A percentile compares a stretch with the other conserved stretches of the same genome.
These are phyloP conservation scores for Orientallactaga bullata DNA, from an alignment of 2,113 vertebrate species.

Conservation along the genomic window DNA sequence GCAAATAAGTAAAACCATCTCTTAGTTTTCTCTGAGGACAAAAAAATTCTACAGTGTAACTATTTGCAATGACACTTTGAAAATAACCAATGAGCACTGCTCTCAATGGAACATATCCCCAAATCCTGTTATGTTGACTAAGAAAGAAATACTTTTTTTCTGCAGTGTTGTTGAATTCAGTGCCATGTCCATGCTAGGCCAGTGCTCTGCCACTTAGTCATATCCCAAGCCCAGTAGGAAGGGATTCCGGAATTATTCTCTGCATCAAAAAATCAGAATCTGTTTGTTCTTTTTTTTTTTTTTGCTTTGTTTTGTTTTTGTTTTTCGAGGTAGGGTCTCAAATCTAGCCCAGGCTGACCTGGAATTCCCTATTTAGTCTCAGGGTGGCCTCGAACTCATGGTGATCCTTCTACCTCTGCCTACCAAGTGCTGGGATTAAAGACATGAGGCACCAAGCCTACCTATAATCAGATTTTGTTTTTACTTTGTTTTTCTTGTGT, in stretches of 20 bases:
- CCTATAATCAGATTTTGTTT: no score
- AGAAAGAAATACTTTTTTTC: not conserved
- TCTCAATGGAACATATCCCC: not conserved
- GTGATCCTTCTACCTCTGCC: no score
- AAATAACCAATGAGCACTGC: conserved; percentile 11
- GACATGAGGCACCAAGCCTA: no score
- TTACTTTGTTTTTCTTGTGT: no score
- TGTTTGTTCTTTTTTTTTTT: not conserved
- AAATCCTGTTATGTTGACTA: not conserved
- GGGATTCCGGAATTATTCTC: not conserved
- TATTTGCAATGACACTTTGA: conserved; percentile 23
- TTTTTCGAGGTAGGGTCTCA: no score
- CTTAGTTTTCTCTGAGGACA: not conserved
- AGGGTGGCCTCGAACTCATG: no score
- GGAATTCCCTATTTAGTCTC: no score
- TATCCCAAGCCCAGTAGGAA: not conserved
- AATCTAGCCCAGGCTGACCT: no score
- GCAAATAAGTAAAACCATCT: not conserved
- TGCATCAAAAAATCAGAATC: not conserved
- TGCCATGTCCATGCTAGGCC: not conserved
- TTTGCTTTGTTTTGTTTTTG: no score
- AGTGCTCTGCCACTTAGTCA: not conserved
- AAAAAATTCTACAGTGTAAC: conserved; percentile 40
- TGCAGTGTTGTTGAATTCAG: not conserved
- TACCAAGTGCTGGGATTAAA: no score